These are phyloP conservation scores for Liopterus haemorrhoidalis DNA, from an alignment of 2,888 invertebrate species.

Conservation along the genomic window DNA sequence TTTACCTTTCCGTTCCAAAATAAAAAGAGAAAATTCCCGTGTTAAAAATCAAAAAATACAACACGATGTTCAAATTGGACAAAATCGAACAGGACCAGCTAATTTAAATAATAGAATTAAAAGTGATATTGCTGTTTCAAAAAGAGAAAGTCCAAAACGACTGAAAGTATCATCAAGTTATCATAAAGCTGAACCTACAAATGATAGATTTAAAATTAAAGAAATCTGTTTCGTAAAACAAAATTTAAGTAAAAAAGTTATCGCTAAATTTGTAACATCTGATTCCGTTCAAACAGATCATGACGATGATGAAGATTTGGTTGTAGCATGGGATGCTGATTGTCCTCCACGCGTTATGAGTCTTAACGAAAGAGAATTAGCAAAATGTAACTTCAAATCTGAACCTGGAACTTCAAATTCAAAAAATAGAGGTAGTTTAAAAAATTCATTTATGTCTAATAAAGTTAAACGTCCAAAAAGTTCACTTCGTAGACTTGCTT, in stretches of 20 bases:
- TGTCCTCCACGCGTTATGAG: slow-evolving; percentile 12
- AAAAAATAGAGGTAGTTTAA: background rate
- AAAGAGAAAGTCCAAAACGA: slow-evolving; percentile 19
- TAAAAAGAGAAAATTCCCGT: no score
- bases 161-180: slow-evolving; percentile 6
- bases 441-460: slow-evolving; percentile 3
- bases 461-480: slow-evolving; percentile 39
- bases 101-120: no score
- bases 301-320: slow-evolving; percentile 36
- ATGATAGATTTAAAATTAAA: slow-evolving; percentile 36
- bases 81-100: no score
- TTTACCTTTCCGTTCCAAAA: slow-evolving; percentile 7
- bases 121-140: no score
- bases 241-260: slow-evolving; percentile 40
- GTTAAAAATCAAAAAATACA: no score
- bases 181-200: slow-evolving; percentile 3
- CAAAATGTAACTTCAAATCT: no score
- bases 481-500: slow-evolving; percentile 37
- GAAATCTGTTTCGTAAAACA: slow-evolving; percentile 43
- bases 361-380: no score
- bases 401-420: slow-evolving; percentile 13
- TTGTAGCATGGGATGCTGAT: slow-evolving; percentile 41
- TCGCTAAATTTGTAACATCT: slow-evolving; percentile 37
- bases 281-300: slow-evolving; percentile 9
- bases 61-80: no score